These are phyloP conservation scores for Zygaena filipendulae DNA, from an alignment of 2,888 invertebrate genomes.

Conservation along the genomic window DNA sequence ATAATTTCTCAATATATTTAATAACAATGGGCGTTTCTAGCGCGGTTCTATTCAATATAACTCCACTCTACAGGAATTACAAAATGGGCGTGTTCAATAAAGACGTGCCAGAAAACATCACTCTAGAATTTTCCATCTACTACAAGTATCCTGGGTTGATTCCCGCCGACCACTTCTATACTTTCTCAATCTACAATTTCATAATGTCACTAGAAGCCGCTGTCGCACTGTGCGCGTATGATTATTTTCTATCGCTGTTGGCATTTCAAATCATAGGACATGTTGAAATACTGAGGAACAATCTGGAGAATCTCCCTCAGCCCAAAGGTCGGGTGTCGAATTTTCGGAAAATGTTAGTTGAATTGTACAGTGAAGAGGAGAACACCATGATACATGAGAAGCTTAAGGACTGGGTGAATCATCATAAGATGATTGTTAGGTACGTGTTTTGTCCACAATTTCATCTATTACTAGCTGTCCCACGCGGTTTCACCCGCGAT, in stretches of 20 bases:
- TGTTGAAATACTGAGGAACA: neutral
- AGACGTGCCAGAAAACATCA: neutral
- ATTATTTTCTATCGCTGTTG: neutral
- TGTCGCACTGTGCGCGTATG: neutral
- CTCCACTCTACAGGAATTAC: neutral
- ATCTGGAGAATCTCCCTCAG: neutral
- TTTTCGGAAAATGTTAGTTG: neutral
- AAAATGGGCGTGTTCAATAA: neutral
- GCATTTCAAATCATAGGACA: neutral
- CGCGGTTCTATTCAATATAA: neutral
- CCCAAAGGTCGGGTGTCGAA: too few relatives aligned
- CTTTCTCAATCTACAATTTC: neutral
- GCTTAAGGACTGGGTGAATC: neutral
- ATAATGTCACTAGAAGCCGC: neutral
- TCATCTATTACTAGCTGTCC: too few relatives aligned
- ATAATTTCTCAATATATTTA: too few relatives aligned
- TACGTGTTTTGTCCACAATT: too few relatives aligned
- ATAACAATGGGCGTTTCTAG: too few relatives aligned
- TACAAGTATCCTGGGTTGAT: neutral
- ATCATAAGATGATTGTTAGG: neutral
- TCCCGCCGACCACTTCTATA: neutral
- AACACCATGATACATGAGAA: neutral
- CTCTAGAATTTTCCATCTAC: neutral
- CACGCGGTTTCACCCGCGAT: too few relatives aligned
- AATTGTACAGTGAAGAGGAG: neutral